A percentile compares a stretch with the other conserved stretches of the same genome.
phyloP scores from a whole-genome alignment of 2,113 vertebrate genomes.

The Corythaeola cristata region DNA sequence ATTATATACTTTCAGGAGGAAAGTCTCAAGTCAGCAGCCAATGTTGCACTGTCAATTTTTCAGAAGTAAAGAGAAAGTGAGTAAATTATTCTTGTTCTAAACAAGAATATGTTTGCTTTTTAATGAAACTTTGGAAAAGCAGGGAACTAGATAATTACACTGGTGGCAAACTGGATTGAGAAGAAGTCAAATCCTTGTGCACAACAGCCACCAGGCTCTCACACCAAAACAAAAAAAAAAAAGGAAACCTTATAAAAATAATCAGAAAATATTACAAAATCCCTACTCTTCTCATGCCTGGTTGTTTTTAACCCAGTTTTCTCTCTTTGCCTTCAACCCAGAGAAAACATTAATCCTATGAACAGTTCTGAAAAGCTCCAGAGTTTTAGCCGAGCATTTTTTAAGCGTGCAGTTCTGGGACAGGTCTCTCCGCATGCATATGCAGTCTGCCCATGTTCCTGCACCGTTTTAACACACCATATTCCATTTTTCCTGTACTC shows the following conservation, averaged over 20 bases:
- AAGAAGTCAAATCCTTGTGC: neutral
- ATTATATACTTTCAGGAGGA: neutral
- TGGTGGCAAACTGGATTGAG: neutral
- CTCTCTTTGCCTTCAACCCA: neutral
- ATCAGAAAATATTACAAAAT: neutral
- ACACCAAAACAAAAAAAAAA: neutral
- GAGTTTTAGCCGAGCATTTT: neutral
- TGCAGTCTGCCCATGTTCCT: neutral
- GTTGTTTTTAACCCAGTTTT: neutral
- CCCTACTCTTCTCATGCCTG: neutral
- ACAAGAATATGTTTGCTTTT: neutral
- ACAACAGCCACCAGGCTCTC: neutral
- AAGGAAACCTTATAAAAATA: neutral
- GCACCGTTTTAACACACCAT: neutral
- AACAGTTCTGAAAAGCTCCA: neutral
- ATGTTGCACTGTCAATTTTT: neutral
- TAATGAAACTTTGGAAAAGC: neutral
- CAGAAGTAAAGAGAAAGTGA: neutral
- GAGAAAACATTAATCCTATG: neutral
- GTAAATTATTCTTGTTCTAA: neutral
- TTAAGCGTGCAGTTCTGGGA: neutral
- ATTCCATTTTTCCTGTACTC: neutral
- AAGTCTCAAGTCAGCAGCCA: neutral
- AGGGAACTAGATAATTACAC: neutral
- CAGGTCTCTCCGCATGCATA: rapidly evolving